A percentile compares a stretch with the other conserved stretches of the same genome.
Evolutionary conservation across 2,888 invertebrate genomes (phyloP).

Genomic region (Phengaris alcon): DNA sequence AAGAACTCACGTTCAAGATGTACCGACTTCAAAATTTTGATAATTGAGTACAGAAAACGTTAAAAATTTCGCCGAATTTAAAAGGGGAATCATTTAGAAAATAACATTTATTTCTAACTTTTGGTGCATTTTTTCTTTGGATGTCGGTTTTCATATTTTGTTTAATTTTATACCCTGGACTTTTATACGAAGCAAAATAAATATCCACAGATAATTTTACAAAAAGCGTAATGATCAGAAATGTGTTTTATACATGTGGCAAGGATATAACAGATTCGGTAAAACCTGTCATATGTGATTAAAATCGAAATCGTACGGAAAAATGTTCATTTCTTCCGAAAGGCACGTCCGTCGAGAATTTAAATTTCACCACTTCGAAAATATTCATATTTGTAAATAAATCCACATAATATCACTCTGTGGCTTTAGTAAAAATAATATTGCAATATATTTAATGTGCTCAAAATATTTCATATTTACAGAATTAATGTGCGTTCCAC

Average conservation of each 20-base stretch:
- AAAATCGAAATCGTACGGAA: neutral
- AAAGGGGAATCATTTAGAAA: too few relatives aligned
- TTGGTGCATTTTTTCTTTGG: too few relatives aligned
- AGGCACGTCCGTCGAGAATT: neutral
- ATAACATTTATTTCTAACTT: too few relatives aligned
- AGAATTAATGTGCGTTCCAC: slow-evolving; percentile 21
- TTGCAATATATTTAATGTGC: neutral
- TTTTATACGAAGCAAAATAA: neutral
- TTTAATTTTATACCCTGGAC: too few relatives aligned
- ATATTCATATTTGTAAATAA: neutral
- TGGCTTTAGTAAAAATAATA: slow-evolving; percentile 16
- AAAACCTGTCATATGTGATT: neutral
- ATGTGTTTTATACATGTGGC: neutral
- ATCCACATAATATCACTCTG: slow-evolving; percentile 7
- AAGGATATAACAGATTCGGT: neutral
- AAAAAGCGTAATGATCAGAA: slow-evolving; percentile 1
- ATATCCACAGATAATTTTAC: neutral
- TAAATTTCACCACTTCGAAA: slow-evolving; percentile 9
- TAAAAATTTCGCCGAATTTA: too few relatives aligned
- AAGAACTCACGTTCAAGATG: too few relatives aligned
- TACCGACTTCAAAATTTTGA: too few relatives aligned
- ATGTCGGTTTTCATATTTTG: too few relatives aligned
- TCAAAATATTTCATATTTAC: slow-evolving; percentile 14
- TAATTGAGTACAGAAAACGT: too few relatives aligned
- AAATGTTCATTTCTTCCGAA: neutral